These are phyloP conservation scores for Antheraea mylitta DNA, from an alignment of 1,140 invertebrate species.

Conservation along the genomic window DNA sequence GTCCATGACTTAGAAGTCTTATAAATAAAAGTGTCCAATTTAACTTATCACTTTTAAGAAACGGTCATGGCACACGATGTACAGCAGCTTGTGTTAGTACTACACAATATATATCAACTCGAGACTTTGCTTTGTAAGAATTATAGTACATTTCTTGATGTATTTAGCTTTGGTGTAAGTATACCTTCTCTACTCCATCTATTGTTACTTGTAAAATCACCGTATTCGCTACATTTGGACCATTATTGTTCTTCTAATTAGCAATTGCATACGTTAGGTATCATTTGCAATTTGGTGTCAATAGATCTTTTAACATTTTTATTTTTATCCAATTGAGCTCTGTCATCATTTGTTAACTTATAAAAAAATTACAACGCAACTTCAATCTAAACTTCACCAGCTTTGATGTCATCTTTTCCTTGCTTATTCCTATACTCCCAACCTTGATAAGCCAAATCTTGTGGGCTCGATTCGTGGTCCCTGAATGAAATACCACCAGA, in stretches of 20 bases:
- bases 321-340: no score
- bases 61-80: neutral
- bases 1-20: neutral
- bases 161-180: neutral
- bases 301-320: no score
- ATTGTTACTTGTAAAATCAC: neutral
- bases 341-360: neutral
- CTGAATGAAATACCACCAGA: slow-evolving; percentile 81
- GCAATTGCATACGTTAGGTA: no score
- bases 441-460: slow-evolving; percentile 84
- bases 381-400: slow-evolving; percentile 53
- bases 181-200: neutral
- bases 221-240: neutral
- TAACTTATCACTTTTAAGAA: no score
- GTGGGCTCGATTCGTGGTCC: slow-evolving; percentile 82
- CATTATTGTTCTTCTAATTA: no score
- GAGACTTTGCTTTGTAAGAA: neutral
- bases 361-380: neutral
- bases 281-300: no score
- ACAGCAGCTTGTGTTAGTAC: neutral
- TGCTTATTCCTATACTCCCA: slow-evolving; percentile 77
- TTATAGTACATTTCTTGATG: neutral
- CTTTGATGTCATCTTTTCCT: slow-evolving; percentile 61
- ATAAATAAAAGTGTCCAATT: neutral
- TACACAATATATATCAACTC: neutral